Conservation (phyloP, 2,797 vertebrate species). For the Melanotaenia pygmaea region DNA sequence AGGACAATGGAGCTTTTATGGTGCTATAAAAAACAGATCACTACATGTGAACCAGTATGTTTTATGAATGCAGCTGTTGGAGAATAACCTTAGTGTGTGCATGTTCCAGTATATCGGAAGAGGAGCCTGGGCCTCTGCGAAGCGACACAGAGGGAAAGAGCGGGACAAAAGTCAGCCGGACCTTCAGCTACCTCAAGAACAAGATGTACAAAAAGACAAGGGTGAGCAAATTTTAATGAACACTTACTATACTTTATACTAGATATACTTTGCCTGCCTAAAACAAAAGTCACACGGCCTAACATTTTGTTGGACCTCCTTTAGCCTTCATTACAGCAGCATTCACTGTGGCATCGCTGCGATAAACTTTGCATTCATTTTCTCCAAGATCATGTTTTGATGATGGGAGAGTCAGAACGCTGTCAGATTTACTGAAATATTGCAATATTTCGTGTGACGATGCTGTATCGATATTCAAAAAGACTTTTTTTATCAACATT, state of each 20-base stretch:
- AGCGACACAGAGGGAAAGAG: constrained; percentile 87
- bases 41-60: constrained; percentile 24
- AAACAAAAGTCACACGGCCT: neutral
- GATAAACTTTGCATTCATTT: neutral
- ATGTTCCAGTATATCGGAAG: constrained; percentile 90
- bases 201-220: constrained; percentile 98
- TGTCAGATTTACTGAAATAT: too few species aligned
- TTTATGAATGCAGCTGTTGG: constrained; percentile 23
- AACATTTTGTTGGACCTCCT: too few species aligned
- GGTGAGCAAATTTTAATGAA: constrained; percentile 80
- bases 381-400: neutral
- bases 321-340: neutral
- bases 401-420: neutral
- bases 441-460: too few species aligned
- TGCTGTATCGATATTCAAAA: too few species aligned
- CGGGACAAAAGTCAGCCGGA: constrained; percentile 94
- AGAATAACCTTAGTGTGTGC: constrained; percentile 14
- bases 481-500: too few species aligned
- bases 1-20: constrained; percentile 17
- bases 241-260: neutral
- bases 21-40: constrained; percentile 23
- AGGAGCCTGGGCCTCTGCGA: constrained; percentile 87
- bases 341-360: too few species aligned
- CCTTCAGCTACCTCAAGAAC: constrained; percentile 98
- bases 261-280: neutral